These are phyloP conservation scores for Diarsia brunnea DNA, from an alignment of 2,888 invertebrate species.

Conservation along the genomic window DNA sequence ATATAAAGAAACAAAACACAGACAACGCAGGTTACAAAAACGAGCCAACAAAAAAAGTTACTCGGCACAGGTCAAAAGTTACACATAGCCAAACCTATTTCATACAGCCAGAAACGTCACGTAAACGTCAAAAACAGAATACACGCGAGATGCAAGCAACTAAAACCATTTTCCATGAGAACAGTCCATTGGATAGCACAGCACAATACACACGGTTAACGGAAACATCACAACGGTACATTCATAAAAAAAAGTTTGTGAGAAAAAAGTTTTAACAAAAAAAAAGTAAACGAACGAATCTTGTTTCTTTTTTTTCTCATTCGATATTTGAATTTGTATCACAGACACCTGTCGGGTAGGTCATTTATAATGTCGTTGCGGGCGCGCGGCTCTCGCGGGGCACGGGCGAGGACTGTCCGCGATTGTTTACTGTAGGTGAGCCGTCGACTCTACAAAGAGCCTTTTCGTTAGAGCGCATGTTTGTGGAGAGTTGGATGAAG, in stretches of 20 bases:
- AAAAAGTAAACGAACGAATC: conserved; percentile 81
- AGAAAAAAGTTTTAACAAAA: conserved; percentile 64
- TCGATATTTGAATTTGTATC: conserved; percentile 71
- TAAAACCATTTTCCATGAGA: conserved; percentile 73
- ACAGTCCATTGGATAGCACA: conserved; percentile 79
- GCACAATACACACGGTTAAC: conserved; percentile 82
- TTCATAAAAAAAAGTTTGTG: conserved; percentile 62
- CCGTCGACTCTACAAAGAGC: conserved; percentile 79
- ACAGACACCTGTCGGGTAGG: conserved; percentile 79
- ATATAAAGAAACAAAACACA: neutral
- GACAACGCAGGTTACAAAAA: neutral
- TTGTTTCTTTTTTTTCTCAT: conserved; percentile 74
- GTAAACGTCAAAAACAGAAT: conserved; percentile 63
- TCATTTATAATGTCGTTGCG: conserved; percentile 69
- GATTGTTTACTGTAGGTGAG: conserved; percentile 87
- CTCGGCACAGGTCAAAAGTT: conserved; percentile 46
- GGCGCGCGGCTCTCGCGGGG: conserved; percentile 82
- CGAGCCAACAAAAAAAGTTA: conserved; percentile 25
- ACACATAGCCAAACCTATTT: conserved; percentile 60
- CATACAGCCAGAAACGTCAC: conserved; percentile 60
- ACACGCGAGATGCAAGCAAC: conserved; percentile 64
- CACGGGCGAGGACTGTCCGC: conserved; percentile 85
- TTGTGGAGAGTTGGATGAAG: conserved; percentile 59
- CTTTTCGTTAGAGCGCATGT: conserved; percentile 51
- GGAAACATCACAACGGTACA: conserved; percentile 78